phyloP scores from a whole-genome alignment of 2,113 vertebrate genomes.

The Sciurus niger region DNA sequence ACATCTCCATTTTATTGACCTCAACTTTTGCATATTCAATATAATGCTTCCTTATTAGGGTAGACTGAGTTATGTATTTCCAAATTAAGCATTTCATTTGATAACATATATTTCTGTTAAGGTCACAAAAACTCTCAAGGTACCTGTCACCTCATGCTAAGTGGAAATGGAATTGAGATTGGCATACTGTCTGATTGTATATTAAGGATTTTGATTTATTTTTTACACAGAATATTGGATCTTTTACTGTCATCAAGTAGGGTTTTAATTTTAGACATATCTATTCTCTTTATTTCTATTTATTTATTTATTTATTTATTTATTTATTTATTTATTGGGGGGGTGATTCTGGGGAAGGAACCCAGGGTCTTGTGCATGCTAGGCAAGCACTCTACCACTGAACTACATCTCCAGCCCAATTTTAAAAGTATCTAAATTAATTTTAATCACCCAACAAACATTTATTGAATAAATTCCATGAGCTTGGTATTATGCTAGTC shows the following conservation, averaged over 20 bases:
- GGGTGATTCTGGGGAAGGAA: not conserved
- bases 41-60: not conserved
- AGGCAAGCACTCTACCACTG: not conserved
- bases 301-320: too few species aligned
- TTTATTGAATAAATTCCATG: not conserved
- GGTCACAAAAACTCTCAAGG: not conserved
- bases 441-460: not conserved
- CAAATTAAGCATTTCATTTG: slow-evolving; percentile 26
- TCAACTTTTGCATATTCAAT: not conserved
- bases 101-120: not conserved
- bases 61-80: slow-evolving; percentile 18
- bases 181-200: not conserved
- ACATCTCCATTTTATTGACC: not conserved
- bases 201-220: slow-evolving; percentile 16
- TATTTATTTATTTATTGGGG: too few species aligned
- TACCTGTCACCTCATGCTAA: not conserved
- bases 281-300: too few species aligned
- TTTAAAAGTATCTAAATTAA: not conserved
- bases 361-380: not conserved
- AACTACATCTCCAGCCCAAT: not conserved
- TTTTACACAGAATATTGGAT: not conserved
- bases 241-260: not conserved
- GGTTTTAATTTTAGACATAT: slow-evolving; percentile 20
- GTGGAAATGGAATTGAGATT: not conserved
- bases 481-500: not conserved